Percentiles rank a stretch among this genome's conserved stretches.
These are phyloP conservation scores for Drosophila bocki DNA, from an alignment of 1,140 invertebrate genomes.

Conservation along the genomic window DNA sequence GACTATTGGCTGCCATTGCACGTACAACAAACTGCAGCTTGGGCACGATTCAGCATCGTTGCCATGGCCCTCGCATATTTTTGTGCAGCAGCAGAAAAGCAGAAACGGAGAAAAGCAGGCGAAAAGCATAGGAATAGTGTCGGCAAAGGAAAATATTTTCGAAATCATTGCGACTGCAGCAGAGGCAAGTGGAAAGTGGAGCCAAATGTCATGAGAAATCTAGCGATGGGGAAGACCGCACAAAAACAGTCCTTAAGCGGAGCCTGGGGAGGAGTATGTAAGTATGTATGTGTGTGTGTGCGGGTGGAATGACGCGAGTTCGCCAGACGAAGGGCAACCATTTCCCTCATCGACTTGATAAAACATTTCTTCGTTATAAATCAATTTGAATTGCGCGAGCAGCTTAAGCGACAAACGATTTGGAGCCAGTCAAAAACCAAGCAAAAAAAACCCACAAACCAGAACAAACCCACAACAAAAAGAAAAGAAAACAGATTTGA, in stretches of 20 bases:
- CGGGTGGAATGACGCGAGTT: constrained; percentile 1
- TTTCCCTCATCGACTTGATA: constrained; percentile 50
- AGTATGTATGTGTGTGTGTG: not conserved
- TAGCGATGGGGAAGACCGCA: constrained; percentile 29
- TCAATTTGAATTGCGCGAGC: constrained; percentile 69
- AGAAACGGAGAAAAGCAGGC: not conserved
- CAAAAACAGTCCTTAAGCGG: constrained; percentile 35
- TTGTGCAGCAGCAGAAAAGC: constrained; percentile 35
- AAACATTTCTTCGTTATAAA: constrained; percentile 61
- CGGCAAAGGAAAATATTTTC: constrained; percentile 63
- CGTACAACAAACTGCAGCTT: constrained; percentile 74
- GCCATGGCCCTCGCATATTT: constrained; percentile 50
- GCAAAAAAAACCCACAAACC: constrained; percentile 17
- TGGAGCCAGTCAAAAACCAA: constrained; percentile 20
- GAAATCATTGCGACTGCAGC: constrained; percentile 42
- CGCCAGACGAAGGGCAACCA: constrained; percentile 6
- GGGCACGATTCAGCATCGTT: constrained; percentile 61
- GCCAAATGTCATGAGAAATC: constrained; percentile 71
- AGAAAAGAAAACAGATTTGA: not conserved
- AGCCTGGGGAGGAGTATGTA: not conserved
- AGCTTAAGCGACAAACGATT: constrained; percentile 64
- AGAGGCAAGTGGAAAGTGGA: constrained; percentile 46
- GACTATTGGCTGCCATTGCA: constrained; percentile 71
- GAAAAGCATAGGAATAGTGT: constrained; percentile 9
- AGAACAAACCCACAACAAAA: constrained; percentile 14